These are phyloP conservation scores for Cheilosia urbana DNA, from an alignment of 2,888 invertebrate genomes.

Conservation along the genomic window DNA sequence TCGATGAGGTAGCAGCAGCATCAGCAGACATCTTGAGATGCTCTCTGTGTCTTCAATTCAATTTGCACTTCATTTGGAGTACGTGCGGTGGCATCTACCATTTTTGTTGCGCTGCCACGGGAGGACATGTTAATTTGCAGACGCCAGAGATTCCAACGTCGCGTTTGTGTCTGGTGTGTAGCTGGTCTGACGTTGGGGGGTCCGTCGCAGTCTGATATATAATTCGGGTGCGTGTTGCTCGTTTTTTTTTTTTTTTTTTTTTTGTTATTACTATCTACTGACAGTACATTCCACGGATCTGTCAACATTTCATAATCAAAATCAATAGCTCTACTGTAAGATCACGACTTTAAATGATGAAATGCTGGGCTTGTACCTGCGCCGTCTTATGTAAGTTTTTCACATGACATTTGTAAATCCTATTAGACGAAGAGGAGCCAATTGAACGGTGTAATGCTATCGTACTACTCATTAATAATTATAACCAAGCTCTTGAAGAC, in stretches of 20 bases:
- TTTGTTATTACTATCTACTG: neutral
- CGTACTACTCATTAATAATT: neutral
- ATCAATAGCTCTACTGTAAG: neutral
- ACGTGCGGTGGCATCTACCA: constrained; percentile 62
- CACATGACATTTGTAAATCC: constrained; percentile 43
- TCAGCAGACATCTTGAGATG: constrained; percentile 48
- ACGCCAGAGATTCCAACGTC: constrained; percentile 50
- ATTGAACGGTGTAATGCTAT: constrained; percentile 27
- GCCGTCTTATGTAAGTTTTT: constrained; percentile 3
- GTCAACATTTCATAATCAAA: constrained; percentile 1
- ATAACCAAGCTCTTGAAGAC: constrained; percentile 27
- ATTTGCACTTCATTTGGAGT: constrained; percentile 70
- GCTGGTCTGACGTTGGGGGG: constrained; percentile 53
- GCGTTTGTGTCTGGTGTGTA: constrained; percentile 22
- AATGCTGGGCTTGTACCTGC: neutral
- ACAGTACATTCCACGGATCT: neutral
- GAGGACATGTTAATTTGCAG: constrained; percentile 64
- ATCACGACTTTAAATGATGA: constrained; percentile 1
- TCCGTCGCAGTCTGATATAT: constrained; percentile 29
- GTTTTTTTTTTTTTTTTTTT: too few species aligned
- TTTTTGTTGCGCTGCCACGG: constrained; percentile 26
- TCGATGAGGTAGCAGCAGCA: constrained; percentile 29
- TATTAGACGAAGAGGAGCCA: constrained; percentile 40
- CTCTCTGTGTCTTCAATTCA: constrained; percentile 39
- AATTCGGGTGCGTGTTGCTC: constrained; percentile 40